phyloP scores from a whole-genome alignment of 2,888 invertebrate genomes.

The Keiferia lycopersicella region DNA sequence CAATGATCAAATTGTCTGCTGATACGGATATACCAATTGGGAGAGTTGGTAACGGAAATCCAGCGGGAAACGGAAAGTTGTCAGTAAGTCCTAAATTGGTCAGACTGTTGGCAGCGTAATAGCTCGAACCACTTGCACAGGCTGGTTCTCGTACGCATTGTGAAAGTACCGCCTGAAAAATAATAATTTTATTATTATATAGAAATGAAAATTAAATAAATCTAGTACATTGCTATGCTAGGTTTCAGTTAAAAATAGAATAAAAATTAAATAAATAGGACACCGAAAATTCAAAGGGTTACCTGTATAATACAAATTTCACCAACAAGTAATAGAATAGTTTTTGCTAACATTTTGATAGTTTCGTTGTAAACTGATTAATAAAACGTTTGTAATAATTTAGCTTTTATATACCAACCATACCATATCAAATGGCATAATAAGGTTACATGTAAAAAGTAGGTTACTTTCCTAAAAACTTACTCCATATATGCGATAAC shows the following conservation, averaged over 20 bases:
- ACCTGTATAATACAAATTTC: background rate
- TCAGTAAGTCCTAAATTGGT: background rate
- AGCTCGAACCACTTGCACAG: background rate
- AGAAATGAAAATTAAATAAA: background rate
- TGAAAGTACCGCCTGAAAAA: conserved; percentile 9
- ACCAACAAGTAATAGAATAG: background rate
- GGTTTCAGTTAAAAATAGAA: too few relatives aligned
- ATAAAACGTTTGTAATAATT: background rate
- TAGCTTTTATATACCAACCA: background rate
- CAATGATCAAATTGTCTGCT: conserved; percentile 20
- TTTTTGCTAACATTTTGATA: conserved; percentile 2
- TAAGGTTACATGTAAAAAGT: too few relatives aligned
- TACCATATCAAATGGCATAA: background rate
- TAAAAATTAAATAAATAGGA: background rate
- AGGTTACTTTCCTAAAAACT: too few relatives aligned
- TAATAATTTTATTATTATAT: background rate
- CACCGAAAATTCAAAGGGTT: background rate
- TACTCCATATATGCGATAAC: too few relatives aligned
- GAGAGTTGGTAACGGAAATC: background rate
- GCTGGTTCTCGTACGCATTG: conserved; percentile 10
- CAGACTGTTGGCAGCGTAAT: background rate
- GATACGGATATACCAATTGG: conserved; percentile 21
- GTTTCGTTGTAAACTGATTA: background rate
- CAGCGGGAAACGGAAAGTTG: background rate
- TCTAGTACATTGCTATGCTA: too few relatives aligned